These are phyloP conservation scores for Bombus impatiens DNA, from an alignment of 1,140 invertebrate genomes.

Conservation along the genomic window DNA sequence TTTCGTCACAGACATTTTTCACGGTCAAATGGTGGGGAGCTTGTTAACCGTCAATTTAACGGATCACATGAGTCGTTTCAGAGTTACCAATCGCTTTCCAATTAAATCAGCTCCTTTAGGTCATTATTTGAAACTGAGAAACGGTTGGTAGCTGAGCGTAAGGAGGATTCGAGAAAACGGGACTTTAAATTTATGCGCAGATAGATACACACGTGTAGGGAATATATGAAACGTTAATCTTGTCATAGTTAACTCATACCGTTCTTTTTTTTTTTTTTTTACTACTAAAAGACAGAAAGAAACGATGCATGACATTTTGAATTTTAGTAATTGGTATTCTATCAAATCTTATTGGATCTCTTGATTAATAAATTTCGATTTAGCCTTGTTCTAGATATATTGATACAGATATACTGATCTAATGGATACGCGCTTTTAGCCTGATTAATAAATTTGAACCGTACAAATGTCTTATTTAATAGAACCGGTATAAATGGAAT, in stretches of 20 bases:
- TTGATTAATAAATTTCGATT: neutral
- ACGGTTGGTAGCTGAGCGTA: neutral
- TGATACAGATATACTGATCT: neutral
- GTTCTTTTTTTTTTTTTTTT: neutral
- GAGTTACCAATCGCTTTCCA: neutral
- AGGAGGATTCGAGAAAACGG: neutral
- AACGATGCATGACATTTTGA: no score
- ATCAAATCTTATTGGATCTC: no score
- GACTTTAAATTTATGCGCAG: neutral
- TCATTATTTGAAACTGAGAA: neutral
- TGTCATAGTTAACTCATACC: neutral
- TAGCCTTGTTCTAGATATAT: neutral
- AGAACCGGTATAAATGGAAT: neutral
- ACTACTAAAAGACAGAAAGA: no score
- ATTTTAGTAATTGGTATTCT: no score
- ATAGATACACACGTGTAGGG: neutral
- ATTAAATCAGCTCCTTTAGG: conserved; percentile 8
- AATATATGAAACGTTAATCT: neutral
- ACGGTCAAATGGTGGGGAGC: neutral
- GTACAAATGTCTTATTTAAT: neutral
- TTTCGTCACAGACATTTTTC: conserved; percentile 10
- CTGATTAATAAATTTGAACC: neutral
- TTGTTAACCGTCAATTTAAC: conserved; percentile 7
- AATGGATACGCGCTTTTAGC: neutral
- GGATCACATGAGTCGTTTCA: neutral